Base-by-base conservation (phyloP, 2,797 vertebrate genomes). In the Amazonetta brasiliensis region DNA sequence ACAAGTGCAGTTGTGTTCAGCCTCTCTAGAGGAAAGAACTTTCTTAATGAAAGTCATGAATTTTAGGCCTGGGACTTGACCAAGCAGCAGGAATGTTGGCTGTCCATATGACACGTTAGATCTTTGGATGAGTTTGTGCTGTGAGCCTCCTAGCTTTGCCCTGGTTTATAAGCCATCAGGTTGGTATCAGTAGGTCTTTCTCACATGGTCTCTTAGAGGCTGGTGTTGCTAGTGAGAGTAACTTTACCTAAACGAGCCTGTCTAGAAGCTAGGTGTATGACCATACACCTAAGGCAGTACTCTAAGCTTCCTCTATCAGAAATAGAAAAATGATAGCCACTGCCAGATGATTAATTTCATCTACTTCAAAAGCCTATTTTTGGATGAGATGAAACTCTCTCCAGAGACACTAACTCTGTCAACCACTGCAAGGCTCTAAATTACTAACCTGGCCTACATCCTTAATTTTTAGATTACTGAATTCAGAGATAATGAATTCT, bases 311-410 rank as follows among this genome's bases (percentile, higher is more conserved):
- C 44, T 66, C 30, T 69, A 11, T 20, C 78, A 88, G 55, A 86
- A 89, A 75, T 0, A 92, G 75, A 64, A 81, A 87, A 96, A 72
- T 66, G 28, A 68, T 78, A 66, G 52, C 28, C 39, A 20, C 26
- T 79, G 83, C 18, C 41, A 72, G 75, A 80, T 26, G 88, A 88
- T 91, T 90, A 78, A 95, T 86, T n/a, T 80, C 55, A 79, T 59
- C 73, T 86, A 73, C 86, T 93, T 82, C 58, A 78, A 73, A 94
- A 95, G 15, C 17, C 41, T 76, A 69, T 72, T 95, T 68, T 37
- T 75, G 69, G 43, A 78, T 79, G 77, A 94, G 90, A 95, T 90
- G 19, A 90, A 92, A 91, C 48, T 88, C 80, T 64, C 63, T 82
- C 48, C 41, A 54, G 80, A 90, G 39, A 10, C 76, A 84, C 46